These are phyloP conservation scores for Cyphomyrus discorhynchus DNA, from an alignment of 2,113 vertebrate genomes.

Conservation along the genomic window DNA sequence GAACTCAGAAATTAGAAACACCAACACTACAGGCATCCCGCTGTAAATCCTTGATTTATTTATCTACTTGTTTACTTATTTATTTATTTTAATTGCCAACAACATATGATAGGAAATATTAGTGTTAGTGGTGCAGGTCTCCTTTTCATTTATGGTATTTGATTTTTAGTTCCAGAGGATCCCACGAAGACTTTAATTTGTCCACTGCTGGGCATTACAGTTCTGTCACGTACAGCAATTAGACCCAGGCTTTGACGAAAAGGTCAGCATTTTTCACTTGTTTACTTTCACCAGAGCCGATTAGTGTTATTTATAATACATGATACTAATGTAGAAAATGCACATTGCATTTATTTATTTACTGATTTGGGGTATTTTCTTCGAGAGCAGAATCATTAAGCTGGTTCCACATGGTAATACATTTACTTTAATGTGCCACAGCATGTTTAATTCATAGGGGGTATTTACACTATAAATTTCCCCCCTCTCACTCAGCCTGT, in stretches of 20 bases:
- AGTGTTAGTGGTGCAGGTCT: not conserved
- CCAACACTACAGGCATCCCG: not conserved
- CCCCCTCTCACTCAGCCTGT: not conserved
- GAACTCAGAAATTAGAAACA: not conserved
- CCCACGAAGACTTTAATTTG: constrained; percentile 8
- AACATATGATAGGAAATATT: constrained; percentile 4
- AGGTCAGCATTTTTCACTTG: constrained; percentile 25
- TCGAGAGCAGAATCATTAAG: constrained; percentile 18
- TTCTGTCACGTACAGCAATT: constrained; percentile 20
- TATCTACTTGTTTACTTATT: not conserved
- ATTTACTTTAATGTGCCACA: constrained; percentile 17
- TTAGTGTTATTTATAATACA: constrained; percentile 27
- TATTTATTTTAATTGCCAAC: not conserved
- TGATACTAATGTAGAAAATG: constrained; percentile 22
- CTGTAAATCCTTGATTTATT: not conserved
- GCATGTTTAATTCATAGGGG: constrained; percentile 22
- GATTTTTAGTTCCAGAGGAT: not conserved
- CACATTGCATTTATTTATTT: constrained; percentile 21
- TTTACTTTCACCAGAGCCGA: constrained; percentile 16
- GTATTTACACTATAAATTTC: constrained; percentile 11
- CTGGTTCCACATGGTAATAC: constrained; percentile 11
- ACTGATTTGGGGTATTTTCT: constrained; percentile 22
- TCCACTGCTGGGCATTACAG: constrained; percentile 9
- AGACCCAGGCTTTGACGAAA: constrained; percentile 11
- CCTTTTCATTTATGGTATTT: not conserved